These are phyloP conservation scores for Macroramphosus scolopax DNA, from an alignment of 2,797 vertebrate species.

Conservation along the genomic window DNA sequence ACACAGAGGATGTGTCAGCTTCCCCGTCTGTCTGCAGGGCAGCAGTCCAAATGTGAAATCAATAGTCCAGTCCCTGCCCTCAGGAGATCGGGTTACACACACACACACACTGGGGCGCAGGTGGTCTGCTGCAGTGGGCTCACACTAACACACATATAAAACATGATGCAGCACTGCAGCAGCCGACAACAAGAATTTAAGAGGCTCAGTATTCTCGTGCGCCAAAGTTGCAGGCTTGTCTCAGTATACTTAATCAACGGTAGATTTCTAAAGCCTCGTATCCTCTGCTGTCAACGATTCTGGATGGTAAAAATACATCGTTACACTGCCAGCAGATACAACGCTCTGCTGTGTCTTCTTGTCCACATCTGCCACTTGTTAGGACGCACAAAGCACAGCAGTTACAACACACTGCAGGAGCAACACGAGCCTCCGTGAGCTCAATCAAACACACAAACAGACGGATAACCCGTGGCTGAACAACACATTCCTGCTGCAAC, in stretches of 20 bases:
- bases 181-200: no score
- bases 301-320: conserved; percentile 6
- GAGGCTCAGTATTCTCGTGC: no score
- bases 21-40: conserved; percentile 37
- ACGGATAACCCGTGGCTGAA: background rate
- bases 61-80: conserved; percentile 60
- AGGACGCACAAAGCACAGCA: conserved; percentile 30
- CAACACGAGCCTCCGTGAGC: conserved; percentile 29
- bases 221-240: no score
- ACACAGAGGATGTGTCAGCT: conserved; percentile 56
- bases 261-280: background rate
- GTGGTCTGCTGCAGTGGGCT: conserved; percentile 1
- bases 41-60: conserved; percentile 61
- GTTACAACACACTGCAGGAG: conserved; percentile 6
- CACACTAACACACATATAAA: conserved; percentile 20
- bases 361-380: conserved; percentile 39
- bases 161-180: conserved; percentile 63
- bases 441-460: conserved; percentile 4
- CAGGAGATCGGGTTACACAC: conserved; percentile 49
- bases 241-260: no score
- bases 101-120: conserved; percentile 17
- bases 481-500: conserved; percentile 18
- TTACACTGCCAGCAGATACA: background rate
- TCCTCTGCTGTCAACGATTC: background rate
- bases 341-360: background rate